These are phyloP conservation scores for Papilio polyxenes DNA, from an alignment of 1,140 invertebrate genomes.

Conservation along the genomic window DNA sequence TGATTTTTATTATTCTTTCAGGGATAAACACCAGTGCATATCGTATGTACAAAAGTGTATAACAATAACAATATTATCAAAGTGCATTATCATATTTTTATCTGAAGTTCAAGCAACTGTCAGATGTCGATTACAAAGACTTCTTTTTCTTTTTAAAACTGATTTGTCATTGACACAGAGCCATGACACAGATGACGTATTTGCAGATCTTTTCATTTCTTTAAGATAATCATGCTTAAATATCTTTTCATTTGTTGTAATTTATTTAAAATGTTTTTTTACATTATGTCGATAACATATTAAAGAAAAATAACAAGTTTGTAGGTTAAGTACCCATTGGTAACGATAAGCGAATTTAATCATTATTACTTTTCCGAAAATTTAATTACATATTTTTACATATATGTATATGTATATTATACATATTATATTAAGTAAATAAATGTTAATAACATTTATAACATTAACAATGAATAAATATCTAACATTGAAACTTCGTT, in stretches of 20 bases:
- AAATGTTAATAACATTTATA: not conserved
- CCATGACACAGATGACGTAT: not conserved
- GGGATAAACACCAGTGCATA: not conserved
- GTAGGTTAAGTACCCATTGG: not conserved
- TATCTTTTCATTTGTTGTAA: not conserved
- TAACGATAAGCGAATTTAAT: not conserved
- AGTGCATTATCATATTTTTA: slow-evolving; percentile 21
- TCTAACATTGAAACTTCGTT: not conserved
- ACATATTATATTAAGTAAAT: too few relatives aligned
- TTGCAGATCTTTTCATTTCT: not conserved
- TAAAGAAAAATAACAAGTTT: not conserved
- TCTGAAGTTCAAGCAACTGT: slow-evolving; percentile 19
- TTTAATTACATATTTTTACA: not conserved
- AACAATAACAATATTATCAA: slow-evolving; percentile 16
- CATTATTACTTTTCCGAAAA: not conserved
- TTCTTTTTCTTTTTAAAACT: slow-evolving; percentile 27
- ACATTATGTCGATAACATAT: not conserved
- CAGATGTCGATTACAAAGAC: not conserved
- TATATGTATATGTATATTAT: not conserved
- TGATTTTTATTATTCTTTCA: not conserved
- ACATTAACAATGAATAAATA: not conserved
- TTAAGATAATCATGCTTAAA: not conserved
- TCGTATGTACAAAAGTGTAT: not conserved
- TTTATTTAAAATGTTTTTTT: not conserved
- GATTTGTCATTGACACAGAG: slow-evolving; percentile 18